Percentiles rank a stretch among this genome's conserved stretches.
These are phyloP conservation scores for Charadrius vociferus DNA, from an alignment of 2,113 vertebrate genomes.

Conservation along the genomic window DNA sequence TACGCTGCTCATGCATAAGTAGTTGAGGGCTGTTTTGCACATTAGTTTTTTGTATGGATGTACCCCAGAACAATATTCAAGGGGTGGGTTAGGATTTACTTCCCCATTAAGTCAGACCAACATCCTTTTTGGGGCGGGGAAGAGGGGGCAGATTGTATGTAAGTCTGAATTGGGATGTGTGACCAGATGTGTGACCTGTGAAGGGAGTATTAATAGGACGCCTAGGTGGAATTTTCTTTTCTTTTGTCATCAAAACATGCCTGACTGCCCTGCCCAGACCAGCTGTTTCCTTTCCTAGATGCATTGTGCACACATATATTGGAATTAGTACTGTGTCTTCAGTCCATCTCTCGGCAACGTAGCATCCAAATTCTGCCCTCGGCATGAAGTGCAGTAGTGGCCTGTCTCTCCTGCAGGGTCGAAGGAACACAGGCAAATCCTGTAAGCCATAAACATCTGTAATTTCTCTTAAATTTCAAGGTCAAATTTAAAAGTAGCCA, in stretches of 20 bases:
- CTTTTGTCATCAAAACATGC: not conserved
- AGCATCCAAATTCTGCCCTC: not conserved
- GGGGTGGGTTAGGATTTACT: not conserved
- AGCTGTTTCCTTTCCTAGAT: not conserved
- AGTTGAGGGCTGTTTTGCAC: not conserved
- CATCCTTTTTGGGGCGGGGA: not conserved
- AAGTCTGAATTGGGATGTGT: not conserved
- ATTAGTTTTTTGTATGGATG: not conserved
- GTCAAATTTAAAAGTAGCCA: slow-evolving; percentile 17
- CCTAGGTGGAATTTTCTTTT: not conserved
- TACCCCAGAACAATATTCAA: not conserved
- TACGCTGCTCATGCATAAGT: not conserved
- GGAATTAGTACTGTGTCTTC: not conserved
- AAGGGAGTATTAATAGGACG: not conserved
- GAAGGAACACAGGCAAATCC: not conserved
- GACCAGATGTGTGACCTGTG: not conserved
- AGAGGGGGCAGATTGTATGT: fast-evolving
- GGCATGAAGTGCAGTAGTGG: fast-evolving
- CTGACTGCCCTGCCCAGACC: not conserved
- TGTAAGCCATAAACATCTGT: not conserved
- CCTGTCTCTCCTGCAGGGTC: not conserved
- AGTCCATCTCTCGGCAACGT: not conserved
- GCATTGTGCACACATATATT: not conserved
- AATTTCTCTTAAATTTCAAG: not conserved
- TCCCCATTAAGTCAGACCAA: not conserved